phyloP scores from a whole-genome alignment of 2,888 invertebrate genomes.

The Archaeoteleia sp. region DNA sequence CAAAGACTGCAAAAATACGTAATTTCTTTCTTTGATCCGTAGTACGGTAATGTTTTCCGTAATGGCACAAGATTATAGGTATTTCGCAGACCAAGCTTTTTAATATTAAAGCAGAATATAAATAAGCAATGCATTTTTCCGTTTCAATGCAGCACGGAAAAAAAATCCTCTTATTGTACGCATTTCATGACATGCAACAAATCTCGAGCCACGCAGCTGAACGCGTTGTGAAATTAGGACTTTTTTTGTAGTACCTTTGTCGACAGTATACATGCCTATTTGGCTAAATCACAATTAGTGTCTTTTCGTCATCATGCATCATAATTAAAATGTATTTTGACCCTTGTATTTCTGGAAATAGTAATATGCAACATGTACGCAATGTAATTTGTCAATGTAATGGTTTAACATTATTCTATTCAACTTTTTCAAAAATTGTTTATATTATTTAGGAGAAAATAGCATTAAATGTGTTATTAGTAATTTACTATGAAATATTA shows the following conservation, averaged over 20 bases:
- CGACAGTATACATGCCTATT: slow-evolving; percentile 4
- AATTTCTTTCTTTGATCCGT: no score
- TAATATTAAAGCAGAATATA: not conserved
- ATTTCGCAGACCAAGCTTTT: not conserved
- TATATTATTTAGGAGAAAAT: no score
- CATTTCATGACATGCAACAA: slow-evolving; percentile 4
- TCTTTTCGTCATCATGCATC: slow-evolving; percentile 4
- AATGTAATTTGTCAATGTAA: no score
- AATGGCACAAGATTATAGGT: not conserved
- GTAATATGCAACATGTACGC: no score
- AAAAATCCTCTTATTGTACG: not conserved
- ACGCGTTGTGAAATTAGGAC: slow-evolving; percentile 1
- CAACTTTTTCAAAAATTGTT: no score
- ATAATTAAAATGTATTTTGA: slow-evolving; percentile 1
- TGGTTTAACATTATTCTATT: no score
- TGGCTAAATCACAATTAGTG: slow-evolving; percentile 14
- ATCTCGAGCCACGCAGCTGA: slow-evolving; percentile 8
- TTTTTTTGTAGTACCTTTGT: no score
- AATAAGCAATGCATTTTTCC: not conserved
- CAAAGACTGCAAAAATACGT: no score
- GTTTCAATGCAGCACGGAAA: not conserved
- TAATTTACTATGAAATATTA: no score
- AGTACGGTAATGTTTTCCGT: no score
- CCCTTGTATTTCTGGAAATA: not conserved
- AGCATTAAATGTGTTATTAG: no score